Evolutionary conservation across 2,888 invertebrate species (phyloP).

Genomic region (Shargacucullia verbasci): DNA sequence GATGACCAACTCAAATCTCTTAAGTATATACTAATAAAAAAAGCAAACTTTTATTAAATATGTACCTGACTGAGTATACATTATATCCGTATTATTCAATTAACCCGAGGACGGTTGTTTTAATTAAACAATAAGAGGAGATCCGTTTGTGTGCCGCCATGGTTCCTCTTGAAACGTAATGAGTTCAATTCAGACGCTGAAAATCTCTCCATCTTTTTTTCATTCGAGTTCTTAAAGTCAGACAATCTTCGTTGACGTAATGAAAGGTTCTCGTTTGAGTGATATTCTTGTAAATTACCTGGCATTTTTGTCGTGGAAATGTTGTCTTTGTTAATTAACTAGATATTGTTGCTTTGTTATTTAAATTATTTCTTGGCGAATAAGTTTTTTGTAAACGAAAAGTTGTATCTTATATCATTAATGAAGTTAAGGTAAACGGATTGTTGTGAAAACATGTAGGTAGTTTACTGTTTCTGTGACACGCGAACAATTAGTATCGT

Average conservation of each 20-base stretch:
- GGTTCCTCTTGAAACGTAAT: constrained; percentile 57
- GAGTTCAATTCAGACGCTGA: constrained; percentile 63
- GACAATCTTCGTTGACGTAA: constrained; percentile 58
- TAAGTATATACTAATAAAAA: too few species aligned
- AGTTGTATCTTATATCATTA: too few species aligned
- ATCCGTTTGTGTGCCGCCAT: constrained; percentile 56
- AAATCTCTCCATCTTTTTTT: constrained; percentile 47
- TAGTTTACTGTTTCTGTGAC: too few species aligned
- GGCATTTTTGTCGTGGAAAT: constrained; percentile 24
- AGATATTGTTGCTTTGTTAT: too few species aligned
- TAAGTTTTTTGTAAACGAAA: too few species aligned
- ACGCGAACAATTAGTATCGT: too few species aligned
- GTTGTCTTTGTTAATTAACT: constrained; percentile 11
- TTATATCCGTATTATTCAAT: constrained; percentile 15
- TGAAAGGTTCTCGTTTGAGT: constrained; percentile 48
- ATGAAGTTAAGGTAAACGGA: too few species aligned
- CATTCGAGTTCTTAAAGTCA: constrained; percentile 57
- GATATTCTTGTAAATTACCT: constrained; percentile 43
- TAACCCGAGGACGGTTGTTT: constrained; percentile 34
- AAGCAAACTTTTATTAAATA: too few species aligned
- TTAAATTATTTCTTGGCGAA: too few species aligned
- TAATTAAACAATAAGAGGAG: constrained; percentile 60
- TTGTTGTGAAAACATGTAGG: too few species aligned
- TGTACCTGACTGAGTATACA: too few species aligned
- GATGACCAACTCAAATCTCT: too few species aligned